phyloP scores from a whole-genome alignment of 2,797 vertebrate genomes.

The Thalassophryne amazonica region DNA sequence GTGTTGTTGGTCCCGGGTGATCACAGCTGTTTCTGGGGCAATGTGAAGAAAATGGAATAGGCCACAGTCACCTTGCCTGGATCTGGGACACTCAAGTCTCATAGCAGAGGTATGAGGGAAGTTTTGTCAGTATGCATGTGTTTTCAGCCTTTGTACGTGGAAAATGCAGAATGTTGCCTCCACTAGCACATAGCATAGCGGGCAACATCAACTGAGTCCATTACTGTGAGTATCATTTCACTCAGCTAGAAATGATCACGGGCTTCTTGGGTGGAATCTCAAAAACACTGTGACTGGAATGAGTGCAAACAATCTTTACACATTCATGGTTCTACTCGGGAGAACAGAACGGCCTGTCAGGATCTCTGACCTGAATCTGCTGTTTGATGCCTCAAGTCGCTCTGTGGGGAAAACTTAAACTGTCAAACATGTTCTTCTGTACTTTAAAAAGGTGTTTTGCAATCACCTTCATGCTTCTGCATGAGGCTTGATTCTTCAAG shows the following conservation, averaged over 20 bases:
- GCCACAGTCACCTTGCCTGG: not conserved
- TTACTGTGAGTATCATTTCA: not conserved
- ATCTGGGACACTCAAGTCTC: not conserved
- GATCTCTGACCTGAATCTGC: constrained; percentile 31
- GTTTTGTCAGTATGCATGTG: too few species aligned
- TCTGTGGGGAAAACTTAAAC: not conserved
- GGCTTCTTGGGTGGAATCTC: too few species aligned
- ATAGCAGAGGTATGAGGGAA: too few species aligned
- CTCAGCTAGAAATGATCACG: not conserved
- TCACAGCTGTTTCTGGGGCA: not conserved
- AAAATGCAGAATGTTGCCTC: too few species aligned
- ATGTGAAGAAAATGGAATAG: not conserved
- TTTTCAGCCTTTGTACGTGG: too few species aligned
- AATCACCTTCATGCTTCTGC: not conserved
- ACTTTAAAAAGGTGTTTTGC: constrained; percentile 8
- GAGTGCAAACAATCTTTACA: not conserved
- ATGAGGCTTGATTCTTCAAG: too few species aligned
- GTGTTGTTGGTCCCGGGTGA: not conserved
- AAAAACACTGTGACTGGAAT: not conserved
- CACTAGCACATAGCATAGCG: too few species aligned
- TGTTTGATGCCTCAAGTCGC: constrained; percentile 14
- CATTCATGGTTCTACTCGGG: constrained; percentile 11
- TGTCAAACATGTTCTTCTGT: constrained; percentile 3
- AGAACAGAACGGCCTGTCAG: constrained; percentile 5
- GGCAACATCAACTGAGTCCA: not conserved